Evolutionary conservation across 2,113 vertebrate species (phyloP).

Genomic region (Ursus arctos): DNA sequence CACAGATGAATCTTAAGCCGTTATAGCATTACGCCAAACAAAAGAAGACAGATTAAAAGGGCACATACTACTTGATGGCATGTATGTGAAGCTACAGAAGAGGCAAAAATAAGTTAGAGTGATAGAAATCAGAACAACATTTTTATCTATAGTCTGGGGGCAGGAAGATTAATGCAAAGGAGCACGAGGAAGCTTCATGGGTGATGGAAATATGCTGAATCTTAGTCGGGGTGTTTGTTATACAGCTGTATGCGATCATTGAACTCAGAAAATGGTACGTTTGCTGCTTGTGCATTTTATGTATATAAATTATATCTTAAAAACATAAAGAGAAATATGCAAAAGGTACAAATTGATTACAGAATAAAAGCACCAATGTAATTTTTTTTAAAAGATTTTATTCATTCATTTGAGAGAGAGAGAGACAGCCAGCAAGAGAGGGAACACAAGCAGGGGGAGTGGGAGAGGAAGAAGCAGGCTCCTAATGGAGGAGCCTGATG

Average conservation of each 20-base stretch:
- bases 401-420: no score
- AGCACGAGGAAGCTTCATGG: background rate
- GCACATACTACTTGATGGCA: background rate
- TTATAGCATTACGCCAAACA: background rate
- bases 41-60: background rate
- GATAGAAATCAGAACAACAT: background rate
- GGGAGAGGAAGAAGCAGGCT: no score
- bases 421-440: no score
- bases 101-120: background rate
- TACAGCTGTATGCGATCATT: background rate
- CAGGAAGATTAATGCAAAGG: background rate
- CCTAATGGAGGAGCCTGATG: no score
- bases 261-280: background rate
- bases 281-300: background rate
- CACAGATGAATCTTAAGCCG: background rate
- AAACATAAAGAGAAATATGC: background rate
- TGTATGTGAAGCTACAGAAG: background rate
- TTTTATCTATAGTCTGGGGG: background rate
- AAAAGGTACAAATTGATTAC: background rate
- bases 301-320: background rate
- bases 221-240: background rate
- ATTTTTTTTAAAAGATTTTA: background rate
- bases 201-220: background rate
- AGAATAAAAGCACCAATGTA: conserved; percentile 19
- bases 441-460: no score